Evolutionary conservation across 1,140 invertebrate genomes (phyloP).

Genomic region (Drosophila ohnishii): DNA sequence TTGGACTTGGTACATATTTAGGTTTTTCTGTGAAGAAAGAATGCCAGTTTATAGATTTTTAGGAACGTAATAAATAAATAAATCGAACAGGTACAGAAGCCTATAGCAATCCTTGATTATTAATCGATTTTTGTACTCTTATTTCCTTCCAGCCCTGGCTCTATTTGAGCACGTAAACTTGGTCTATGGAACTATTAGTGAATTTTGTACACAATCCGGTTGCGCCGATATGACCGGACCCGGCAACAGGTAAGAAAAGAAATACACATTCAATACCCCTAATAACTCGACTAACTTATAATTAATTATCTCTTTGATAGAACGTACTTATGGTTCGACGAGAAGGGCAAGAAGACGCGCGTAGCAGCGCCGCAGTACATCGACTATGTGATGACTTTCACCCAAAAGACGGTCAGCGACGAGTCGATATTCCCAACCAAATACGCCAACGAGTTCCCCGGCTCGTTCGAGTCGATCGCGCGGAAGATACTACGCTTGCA

Average conservation of each 20-base stretch:
- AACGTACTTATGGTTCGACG: slow-evolving; percentile 99
- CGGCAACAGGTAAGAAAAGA: slow-evolving; percentile 89
- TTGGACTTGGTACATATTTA: neutral
- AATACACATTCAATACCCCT: no score
- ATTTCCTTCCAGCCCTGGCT: slow-evolving; percentile 92
- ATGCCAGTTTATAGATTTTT: neutral
- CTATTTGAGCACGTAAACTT: slow-evolving; percentile 99
- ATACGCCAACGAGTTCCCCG: slow-evolving; percentile 98
- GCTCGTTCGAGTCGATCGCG: slow-evolving; percentile 96
- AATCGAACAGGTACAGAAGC: neutral
- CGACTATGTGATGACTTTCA: slow-evolving; percentile 99
- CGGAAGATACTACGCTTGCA: slow-evolving; percentile 97
- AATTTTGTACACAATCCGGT: slow-evolving; percentile 97
- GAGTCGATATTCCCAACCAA: slow-evolving; percentile 99
- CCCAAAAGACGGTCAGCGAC: slow-evolving; percentile 98
- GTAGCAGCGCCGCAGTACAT: slow-evolving; percentile 98
- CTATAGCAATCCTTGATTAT: neutral
- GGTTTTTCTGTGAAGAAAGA: neutral
- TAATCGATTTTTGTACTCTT: slow-evolving; percentile 32
- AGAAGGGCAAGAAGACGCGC: slow-evolving; percentile 98
- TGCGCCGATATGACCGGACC: slow-evolving; percentile 98
- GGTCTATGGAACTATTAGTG: slow-evolving; percentile 98
- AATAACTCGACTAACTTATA: neutral
- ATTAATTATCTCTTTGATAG: slow-evolving; percentile 84
- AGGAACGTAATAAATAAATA: neutral